Percentiles rank a stretch among this genome's conserved stretches.
These are phyloP conservation scores for Alethe diademata DNA, from an alignment of 2,113 vertebrate species.

Conservation along the genomic window DNA sequence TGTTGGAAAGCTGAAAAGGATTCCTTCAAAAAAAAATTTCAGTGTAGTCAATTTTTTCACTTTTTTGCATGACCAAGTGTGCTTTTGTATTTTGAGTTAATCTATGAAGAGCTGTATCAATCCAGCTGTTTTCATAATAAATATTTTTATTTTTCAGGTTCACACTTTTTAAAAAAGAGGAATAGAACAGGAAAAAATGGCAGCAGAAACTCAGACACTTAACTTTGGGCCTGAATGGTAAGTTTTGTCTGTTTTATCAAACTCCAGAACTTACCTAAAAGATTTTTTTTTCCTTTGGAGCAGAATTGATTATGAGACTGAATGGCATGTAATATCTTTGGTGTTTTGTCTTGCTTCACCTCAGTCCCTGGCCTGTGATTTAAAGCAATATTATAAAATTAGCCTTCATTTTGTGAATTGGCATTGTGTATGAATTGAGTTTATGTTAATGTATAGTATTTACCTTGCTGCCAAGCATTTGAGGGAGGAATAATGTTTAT, in stretches of 20 bases:
- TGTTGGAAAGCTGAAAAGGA: not conserved
- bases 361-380: not conserved
- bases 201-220: slow-evolving; percentile 99
- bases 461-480: not conserved
- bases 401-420: not conserved
- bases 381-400: not conserved
- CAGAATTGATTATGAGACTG: not conserved
- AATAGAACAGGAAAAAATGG: slow-evolving; percentile 80
- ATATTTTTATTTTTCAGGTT: slow-evolving; percentile 74
- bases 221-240: slow-evolving; percentile 99
- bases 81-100: not conserved
- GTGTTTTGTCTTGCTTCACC: not conserved
- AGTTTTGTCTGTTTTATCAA: slow-evolving; percentile 52
- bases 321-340: not conserved
- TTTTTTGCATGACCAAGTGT: not conserved
- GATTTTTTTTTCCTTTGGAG: not conserved
- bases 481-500: not conserved
- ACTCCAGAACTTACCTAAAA: not conserved
- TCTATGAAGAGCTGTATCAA: not conserved
- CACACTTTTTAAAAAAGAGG: slow-evolving; percentile 69
- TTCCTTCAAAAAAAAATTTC: not conserved
- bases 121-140: not conserved
- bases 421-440: not conserved
- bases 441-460: not conserved
- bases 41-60: fast-evolving